A percentile compares a stretch with the other conserved stretches of the same genome.
Evolutionary conservation across 2,797 vertebrate species (phyloP).

Genomic region (Pseudochirops cupreus): DNA sequence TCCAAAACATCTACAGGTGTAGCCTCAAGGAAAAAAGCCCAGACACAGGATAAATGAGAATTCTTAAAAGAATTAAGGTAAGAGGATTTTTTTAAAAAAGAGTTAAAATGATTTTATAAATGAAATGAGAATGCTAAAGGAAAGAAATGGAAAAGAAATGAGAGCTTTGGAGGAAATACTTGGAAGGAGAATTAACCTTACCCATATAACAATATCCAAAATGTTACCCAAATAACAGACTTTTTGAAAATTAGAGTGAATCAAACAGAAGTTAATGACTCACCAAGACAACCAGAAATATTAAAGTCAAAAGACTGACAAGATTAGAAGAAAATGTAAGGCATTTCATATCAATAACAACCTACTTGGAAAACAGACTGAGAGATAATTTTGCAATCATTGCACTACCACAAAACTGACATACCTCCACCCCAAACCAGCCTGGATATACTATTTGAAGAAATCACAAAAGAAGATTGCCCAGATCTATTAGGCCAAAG

Average conservation of each 20-base stretch:
- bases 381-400: neutral
- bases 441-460: neutral
- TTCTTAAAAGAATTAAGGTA: neutral
- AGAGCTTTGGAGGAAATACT: neutral
- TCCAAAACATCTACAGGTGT: neutral
- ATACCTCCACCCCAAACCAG: neutral
- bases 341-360: neutral
- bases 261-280: neutral
- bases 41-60: neutral
- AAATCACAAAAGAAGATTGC: neutral
- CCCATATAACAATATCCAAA: neutral
- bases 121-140: neutral
- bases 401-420: neutral
- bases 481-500: neutral
- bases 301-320: neutral
- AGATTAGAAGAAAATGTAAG: neutral
- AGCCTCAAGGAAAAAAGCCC: neutral
- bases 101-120: neutral
- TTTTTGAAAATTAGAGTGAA: neutral
- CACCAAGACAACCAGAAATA: neutral
- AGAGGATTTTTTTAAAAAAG: neutral
- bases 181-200: neutral
- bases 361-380: neutral
- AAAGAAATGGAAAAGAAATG: neutral
- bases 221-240: neutral